These are phyloP conservation scores for Abscondita cerata DNA, from an alignment of 2,888 invertebrate species.

Conservation along the genomic window DNA sequence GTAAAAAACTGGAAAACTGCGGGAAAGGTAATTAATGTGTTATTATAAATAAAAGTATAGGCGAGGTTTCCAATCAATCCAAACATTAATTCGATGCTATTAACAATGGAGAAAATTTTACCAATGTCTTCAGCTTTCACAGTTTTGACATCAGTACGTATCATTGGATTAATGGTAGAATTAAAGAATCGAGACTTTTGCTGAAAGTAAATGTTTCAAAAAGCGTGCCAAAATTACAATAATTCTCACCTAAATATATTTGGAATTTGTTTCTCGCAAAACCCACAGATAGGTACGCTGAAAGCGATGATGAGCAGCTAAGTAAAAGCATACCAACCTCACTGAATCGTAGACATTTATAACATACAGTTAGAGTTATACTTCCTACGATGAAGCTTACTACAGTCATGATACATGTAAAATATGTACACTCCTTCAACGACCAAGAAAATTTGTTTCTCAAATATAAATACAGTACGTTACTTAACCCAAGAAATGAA, in stretches of 20 bases:
- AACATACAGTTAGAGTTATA: conserved; percentile 64
- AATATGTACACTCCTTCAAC: conserved; percentile 67
- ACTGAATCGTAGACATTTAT: conserved; percentile 59
- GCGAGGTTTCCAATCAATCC: conserved; percentile 68
- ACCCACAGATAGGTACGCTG: conserved; percentile 48
- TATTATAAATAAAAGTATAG: conserved; percentile 69
- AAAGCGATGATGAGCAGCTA: conserved; percentile 48
- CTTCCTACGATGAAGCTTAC: conserved; percentile 66
- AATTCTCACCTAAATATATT: conserved; percentile 63
- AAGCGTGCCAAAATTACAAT: too few relatives aligned
- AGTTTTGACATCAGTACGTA: conserved; percentile 65
- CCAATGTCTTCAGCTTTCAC: conserved; percentile 66
- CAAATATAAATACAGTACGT: conserved; percentile 65
- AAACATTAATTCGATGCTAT: conserved; percentile 70
- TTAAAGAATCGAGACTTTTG: conserved; percentile 54
- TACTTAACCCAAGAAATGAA: conserved; percentile 6
- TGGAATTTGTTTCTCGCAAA: conserved; percentile 60
- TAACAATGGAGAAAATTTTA: conserved; percentile 70
- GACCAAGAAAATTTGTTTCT: conserved; percentile 72
- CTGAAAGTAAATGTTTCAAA: too few relatives aligned
- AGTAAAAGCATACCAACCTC: conserved; percentile 59
- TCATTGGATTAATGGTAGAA: conserved; percentile 62
- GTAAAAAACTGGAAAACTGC: conserved; percentile 68
- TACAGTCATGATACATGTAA: conserved; percentile 62
- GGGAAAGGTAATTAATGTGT: conserved; percentile 65